Percentiles rank a stretch among this genome's conserved stretches.
phyloP scores from a whole-genome alignment of 2,797 vertebrate species.

The Muraenolepis orangiensis region DNA sequence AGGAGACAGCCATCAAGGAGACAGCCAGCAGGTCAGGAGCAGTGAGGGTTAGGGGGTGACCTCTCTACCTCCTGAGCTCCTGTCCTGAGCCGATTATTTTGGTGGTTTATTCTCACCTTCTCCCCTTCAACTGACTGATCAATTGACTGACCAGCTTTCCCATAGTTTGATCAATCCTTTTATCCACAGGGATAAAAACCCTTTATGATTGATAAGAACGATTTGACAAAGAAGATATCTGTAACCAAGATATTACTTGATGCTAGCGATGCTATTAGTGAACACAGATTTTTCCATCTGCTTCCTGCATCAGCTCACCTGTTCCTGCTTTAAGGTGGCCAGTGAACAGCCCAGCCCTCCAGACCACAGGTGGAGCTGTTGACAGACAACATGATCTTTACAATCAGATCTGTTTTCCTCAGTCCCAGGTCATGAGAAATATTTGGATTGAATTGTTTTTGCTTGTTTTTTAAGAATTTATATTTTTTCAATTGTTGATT shows the following conservation, averaged over 20 bases:
- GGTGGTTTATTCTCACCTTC: no score
- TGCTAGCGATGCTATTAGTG: no score
- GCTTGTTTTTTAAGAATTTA: no score
- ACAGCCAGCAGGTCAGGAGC: no score
- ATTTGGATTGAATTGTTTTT: no score
- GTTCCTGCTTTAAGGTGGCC: slow-evolving; percentile 45
- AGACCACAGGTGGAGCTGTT: slow-evolving; percentile 83
- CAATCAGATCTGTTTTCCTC: background rate
- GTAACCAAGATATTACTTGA: no score
- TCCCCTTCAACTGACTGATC: background rate
- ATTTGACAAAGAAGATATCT: background rate
- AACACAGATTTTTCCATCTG: background rate
- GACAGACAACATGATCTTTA: background rate
- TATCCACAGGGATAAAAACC: no score
- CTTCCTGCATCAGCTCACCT: slow-evolving; percentile 39
- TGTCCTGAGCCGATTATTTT: no score
- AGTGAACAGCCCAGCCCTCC: slow-evolving; percentile 77
- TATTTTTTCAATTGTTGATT: no score
- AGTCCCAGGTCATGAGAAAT: background rate
- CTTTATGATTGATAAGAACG: background rate
- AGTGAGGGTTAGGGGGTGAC: no score
- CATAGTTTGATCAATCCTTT: background rate
- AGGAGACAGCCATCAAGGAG: no score
- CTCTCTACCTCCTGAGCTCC: no score
- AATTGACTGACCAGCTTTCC: background rate